Evolutionary conservation across 2,113 vertebrate genomes (phyloP), one percentile per base, ranked within the genome.

Genomic region (Elephantulus edwardii): DNA sequence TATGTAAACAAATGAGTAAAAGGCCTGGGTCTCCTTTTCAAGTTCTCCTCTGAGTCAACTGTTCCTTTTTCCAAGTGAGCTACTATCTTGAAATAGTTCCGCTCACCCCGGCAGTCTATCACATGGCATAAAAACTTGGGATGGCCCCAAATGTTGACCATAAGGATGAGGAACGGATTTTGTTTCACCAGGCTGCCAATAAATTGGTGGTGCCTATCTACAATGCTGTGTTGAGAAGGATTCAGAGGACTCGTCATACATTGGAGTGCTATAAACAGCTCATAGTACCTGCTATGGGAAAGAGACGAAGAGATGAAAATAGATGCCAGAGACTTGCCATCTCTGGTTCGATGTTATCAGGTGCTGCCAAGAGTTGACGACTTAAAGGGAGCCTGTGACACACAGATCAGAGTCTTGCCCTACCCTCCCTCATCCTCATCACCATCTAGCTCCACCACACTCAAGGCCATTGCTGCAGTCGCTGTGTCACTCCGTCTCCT

Each of bases 171-270:
- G 84, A 92, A 58, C 40, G 30, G 30, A 50, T 38, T 56, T 56
- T 58, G 12, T 24, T 33, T 66, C 30, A 30, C n/a, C 84, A 70
- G 20, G 11, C 30, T 56, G 56, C 48, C 62, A 35, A 16, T 62
- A 83, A 44, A 40, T 42, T 28, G 50, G 22, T 30, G 35, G 50
- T 46, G 20, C 48, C 79, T 52, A 10, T 68, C 71, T 77, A 22
- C 20, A 60, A 62, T 8, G n/a, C n/a, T 71, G 46, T 44, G 52
- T 38, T 62, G 24, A 90, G 44, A 87, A 91, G 70, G 62, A 50
- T 62, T 80, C 94, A 60, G 12, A 92, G 84, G 72, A 80, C 38
- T 16, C 28, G 54, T 84, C 60, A 56, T 58, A 52, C 48, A 0
- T 0, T n/a, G 76, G 6, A 44, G 14, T 1, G 35, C 56, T 48